These are phyloP conservation scores for Rhinolophus ferrumequinum DNA, from an alignment of 2,113 vertebrate genomes.

Conservation along the genomic window DNA sequence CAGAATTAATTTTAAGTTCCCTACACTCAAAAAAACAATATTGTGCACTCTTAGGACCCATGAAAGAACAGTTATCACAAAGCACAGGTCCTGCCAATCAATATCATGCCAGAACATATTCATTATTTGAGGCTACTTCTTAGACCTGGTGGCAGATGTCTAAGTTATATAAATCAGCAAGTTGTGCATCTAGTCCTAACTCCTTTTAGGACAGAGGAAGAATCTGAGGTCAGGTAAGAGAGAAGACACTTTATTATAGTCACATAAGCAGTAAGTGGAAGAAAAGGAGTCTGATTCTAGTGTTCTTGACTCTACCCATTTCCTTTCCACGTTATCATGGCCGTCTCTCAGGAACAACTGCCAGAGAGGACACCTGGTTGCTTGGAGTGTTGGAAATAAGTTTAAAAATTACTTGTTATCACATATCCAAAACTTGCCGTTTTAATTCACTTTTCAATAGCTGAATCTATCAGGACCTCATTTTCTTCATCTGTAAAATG, in stretches of 20 bases:
- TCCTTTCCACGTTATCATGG: background rate
- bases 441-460: background rate
- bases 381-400: background rate
- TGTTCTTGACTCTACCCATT: background rate
- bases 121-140: background rate
- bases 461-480: background rate
- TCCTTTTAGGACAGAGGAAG: background rate
- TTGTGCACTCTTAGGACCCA: background rate
- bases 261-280: background rate
- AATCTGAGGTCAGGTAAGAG: background rate
- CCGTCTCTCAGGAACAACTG: background rate
- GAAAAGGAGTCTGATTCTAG: background rate
- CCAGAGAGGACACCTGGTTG: background rate
- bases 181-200: background rate
- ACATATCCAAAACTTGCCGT: background rate
- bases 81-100: background rate
- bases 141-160: background rate
- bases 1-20: constrained; percentile 44
- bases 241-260: background rate
- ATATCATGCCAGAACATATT: background rate
- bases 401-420: background rate
- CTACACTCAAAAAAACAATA: background rate
- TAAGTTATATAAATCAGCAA: background rate
- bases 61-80: background rate
- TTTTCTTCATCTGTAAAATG: background rate